A percentile compares a stretch with the other conserved stretches of the same genome.
These are phyloP conservation scores for Distichodus sexfasciatus DNA, from an alignment of 2,797 vertebrate genomes.

Conservation along the genomic window DNA sequence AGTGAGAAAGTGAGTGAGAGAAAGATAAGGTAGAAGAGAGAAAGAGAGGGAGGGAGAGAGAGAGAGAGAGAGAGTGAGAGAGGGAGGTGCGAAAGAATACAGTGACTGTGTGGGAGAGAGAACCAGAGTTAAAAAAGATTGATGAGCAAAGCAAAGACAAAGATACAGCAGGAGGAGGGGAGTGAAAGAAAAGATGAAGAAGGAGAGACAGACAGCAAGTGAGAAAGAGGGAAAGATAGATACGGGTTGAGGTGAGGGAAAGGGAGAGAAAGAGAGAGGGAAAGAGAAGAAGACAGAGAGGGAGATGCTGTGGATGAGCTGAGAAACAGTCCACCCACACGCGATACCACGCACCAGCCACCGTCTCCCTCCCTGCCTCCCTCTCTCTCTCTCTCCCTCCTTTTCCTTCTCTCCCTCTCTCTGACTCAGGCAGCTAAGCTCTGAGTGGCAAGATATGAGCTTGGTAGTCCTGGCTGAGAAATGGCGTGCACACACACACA, in stretches of 20 bases:
- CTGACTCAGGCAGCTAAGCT: conserved; percentile 27
- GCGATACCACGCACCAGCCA: conserved; percentile 31
- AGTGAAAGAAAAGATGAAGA: conserved; percentile 25
- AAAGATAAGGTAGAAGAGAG: conserved; percentile 24
- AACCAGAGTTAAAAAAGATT: too few species aligned
- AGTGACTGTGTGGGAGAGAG: too few species aligned
- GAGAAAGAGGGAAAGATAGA: conserved; percentile 27
- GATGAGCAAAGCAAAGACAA: too few species aligned
- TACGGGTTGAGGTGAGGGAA: conserved; percentile 11
- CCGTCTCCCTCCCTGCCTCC: not conserved
- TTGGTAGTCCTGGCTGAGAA: conserved; percentile 7
- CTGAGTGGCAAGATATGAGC: conserved; percentile 32
- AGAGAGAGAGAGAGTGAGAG: conserved; percentile 10
- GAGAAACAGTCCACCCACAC: conserved; percentile 50
- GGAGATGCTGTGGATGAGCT: conserved; percentile 19
- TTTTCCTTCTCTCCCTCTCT: not conserved
- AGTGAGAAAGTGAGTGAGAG: conserved; percentile 26
- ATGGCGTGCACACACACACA: not conserved
- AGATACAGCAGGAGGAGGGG: conserved; percentile 26
- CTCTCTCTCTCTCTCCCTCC: not conserved
- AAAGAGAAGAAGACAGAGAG: not conserved
- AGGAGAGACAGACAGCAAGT: conserved; percentile 13
- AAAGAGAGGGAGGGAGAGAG: conserved; percentile 31
- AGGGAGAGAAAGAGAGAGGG: not conserved
- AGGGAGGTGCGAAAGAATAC: too few species aligned